Conservation (phyloP, 2,797 vertebrate genomes). For the Sparidentex hasta region DNA sequence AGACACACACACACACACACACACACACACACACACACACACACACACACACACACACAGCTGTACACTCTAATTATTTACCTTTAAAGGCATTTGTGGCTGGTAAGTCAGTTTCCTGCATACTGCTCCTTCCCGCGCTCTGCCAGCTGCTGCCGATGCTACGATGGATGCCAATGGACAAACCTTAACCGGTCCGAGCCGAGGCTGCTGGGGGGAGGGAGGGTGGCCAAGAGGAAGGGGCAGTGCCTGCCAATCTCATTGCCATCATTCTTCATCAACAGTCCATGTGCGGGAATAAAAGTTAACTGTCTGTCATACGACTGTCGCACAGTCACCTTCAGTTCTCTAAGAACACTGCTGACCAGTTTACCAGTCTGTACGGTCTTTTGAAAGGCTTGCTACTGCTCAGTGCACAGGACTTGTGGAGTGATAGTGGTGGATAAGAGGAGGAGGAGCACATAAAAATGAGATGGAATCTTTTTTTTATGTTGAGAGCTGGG, state of each 20-base stretch:
- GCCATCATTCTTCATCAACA: conserved; percentile 90
- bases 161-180: conserved; percentile 73
- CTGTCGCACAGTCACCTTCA: conserved; percentile 8
- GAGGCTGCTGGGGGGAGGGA: conserved; percentile 75
- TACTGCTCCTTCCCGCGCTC: conserved; percentile 91
- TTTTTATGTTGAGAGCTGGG: conserved; percentile 11
- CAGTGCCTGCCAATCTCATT: conserved; percentile 88
- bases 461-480: conserved; percentile 22
- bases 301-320: conserved; percentile 20
- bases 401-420: background rate
- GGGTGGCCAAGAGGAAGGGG: conserved; percentile 77
- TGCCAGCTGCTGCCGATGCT: conserved; percentile 79
- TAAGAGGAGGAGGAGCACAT: conserved; percentile 1
- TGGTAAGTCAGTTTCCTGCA: conserved; percentile 97
- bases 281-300: conserved; percentile 76
- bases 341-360: conserved; percentile 7
- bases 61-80: conserved; percentile 76
- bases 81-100: conserved; percentile 97
- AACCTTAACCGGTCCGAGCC: conserved; percentile 89
- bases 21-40: background rate
- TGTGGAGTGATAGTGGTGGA: background rate
- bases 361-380: background rate
- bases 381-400: conserved; percentile 5
- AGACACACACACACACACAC: conserved; percentile 10
- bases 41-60: background rate